Evolutionary conservation across 2,888 invertebrate species (phyloP).

Genomic region (Amiota communis): DNA sequence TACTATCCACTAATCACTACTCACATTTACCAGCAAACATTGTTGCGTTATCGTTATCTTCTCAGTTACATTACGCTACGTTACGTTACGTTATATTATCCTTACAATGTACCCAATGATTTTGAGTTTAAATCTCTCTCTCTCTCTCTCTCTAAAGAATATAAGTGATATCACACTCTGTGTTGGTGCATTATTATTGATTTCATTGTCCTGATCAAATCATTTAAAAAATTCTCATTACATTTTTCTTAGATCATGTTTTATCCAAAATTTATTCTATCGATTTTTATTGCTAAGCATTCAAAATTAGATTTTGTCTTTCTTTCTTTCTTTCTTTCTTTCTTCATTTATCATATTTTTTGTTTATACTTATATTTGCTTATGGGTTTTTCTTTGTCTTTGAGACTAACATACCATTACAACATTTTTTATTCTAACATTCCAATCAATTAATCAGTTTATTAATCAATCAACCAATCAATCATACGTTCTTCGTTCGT

Average conservation of each 20-base stretch:
- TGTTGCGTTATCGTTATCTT: conserved; percentile 11
- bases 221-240: no score
- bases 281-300: no score
- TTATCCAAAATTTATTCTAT: background rate
- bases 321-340: no score
- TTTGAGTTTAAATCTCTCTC: no score
- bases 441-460: background rate
- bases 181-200: background rate
- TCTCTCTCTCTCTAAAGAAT: background rate
- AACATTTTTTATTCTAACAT: background rate
- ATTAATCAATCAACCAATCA: no score
- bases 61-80: conserved; percentile 5
- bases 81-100: background rate
- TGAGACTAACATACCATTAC: background rate
- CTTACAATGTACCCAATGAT: background rate
- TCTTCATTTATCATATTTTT: no score
- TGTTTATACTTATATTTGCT: no score
- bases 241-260: no score
- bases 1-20: no score
- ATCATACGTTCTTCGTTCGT: conserved; percentile 7
- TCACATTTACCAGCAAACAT: conserved; percentile 9
- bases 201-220: background rate
- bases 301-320: no score
- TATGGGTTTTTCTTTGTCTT: no score
- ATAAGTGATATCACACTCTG: background rate